Evolutionary conservation across 2,888 invertebrate genomes (phyloP).

Genomic region (Epinotia nisella): DNA sequence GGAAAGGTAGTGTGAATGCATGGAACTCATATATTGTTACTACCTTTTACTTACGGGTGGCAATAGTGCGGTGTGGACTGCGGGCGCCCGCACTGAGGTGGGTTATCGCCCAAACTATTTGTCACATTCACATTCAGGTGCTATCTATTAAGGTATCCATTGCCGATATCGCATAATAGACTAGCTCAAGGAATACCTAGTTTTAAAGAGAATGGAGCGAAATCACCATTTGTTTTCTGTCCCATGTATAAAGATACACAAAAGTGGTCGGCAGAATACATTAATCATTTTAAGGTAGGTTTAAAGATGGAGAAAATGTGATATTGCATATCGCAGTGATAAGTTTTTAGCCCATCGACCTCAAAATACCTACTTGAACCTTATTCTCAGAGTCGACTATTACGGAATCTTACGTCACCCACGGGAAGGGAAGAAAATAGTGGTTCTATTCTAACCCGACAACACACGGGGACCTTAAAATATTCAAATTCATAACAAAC

Average conservation of each 20-base stretch:
- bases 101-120: conserved; percentile 45
- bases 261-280: too few relatives aligned
- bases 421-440: too few relatives aligned
- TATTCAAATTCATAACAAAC: conserved; percentile 42
- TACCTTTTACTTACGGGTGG: conserved; percentile 19
- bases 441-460: too few relatives aligned
- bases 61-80: conserved; percentile 36
- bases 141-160: conserved; percentile 20
- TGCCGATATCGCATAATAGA: not conserved
- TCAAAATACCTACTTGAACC: too few relatives aligned
- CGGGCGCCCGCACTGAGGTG: conserved; percentile 40
- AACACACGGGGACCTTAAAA: not conserved
- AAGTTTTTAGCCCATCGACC: too few relatives aligned
- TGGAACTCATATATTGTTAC: conserved; percentile 14
- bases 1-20: conserved; percentile 10
- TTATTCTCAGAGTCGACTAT: too few relatives aligned
- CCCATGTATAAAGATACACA: too few relatives aligned
- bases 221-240: not conserved
- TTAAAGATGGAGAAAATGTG: too few relatives aligned
- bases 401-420: too few relatives aligned
- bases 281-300: too few relatives aligned
- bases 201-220: not conserved
- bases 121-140: conserved; percentile 42
- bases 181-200: not conserved
- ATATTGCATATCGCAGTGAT: too few relatives aligned